Evolutionary conservation across 1,140 invertebrate species (phyloP).

Genomic region (Helicoverpa armigera): DNA sequence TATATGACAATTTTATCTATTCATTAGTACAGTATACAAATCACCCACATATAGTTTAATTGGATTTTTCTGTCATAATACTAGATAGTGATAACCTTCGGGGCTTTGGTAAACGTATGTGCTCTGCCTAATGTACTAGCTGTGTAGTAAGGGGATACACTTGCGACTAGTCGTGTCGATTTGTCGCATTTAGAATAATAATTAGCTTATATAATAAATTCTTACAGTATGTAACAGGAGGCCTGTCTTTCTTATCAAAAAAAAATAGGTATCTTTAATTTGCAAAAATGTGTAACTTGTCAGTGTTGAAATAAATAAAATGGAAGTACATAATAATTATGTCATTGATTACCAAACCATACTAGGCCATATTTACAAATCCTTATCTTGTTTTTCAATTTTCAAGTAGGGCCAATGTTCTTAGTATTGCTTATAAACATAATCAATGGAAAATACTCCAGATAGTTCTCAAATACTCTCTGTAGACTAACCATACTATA

Average conservation of each 20-base stretch:
- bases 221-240: too few relatives aligned
- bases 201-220: not conserved
- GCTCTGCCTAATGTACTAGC: conserved; percentile 20
- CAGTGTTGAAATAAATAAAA: too few relatives aligned
- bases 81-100: conserved; percentile 32
- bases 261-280: too few relatives aligned
- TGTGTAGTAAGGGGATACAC: not conserved
- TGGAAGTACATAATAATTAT: too few relatives aligned
- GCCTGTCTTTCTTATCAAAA: too few relatives aligned
- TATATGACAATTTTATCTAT: conserved; percentile 26
- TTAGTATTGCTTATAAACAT: too few relatives aligned
- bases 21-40: conserved; percentile 27
- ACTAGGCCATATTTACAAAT: too few relatives aligned
- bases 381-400: too few relatives aligned
- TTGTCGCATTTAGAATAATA: not conserved
- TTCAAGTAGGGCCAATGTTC: too few relatives aligned
- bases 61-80: conserved; percentile 46
- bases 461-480: not conserved
- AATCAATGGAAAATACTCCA: too few relatives aligned
- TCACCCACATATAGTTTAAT: conserved; percentile 44
- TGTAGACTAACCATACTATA: not conserved
- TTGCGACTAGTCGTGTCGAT: conserved; percentile 7
- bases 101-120: conserved; percentile 13
- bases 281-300: too few relatives aligned
- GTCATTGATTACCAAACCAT: too few relatives aligned